Evolutionary conservation across 2,888 invertebrate genomes (phyloP).

Genomic region (Deilephila elpenor): DNA sequence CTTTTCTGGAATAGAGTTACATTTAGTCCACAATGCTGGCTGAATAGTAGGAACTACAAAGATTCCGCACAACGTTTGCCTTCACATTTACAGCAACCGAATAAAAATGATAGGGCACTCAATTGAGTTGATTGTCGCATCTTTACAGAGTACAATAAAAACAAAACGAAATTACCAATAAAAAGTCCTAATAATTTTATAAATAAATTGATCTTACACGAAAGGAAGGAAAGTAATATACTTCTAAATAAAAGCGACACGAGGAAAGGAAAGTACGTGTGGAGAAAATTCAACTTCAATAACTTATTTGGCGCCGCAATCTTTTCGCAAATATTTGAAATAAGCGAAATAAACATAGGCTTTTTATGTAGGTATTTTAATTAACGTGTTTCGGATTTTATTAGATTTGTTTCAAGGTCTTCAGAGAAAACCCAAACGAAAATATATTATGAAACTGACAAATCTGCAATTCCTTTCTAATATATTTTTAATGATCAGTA

Average conservation of each 20-base stretch:
- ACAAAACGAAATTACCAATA: background rate
- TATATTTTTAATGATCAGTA: too few species aligned
- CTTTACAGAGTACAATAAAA: too few species aligned
- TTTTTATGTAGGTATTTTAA: conserved; percentile 2
- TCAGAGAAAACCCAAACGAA: background rate
- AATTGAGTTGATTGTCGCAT: background rate
- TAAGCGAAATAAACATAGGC: background rate
- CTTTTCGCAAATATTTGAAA: background rate
- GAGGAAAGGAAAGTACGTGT: background rate
- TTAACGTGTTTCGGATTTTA: background rate
- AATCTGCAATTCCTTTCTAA: background rate
- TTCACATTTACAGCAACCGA: too few species aligned
- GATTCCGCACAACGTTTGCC: too few species aligned
- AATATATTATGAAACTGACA: background rate
- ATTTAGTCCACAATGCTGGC: too few species aligned
- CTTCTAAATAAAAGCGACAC: background rate
- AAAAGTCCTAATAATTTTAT: background rate
- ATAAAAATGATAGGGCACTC: background rate
- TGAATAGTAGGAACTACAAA: too few species aligned
- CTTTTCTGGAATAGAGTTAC: too few species aligned
- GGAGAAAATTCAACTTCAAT: background rate
- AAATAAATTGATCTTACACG: background rate
- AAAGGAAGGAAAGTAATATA: background rate
- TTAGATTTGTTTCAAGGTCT: background rate
- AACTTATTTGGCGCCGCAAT: background rate